Percentiles rank a stretch among this genome's conserved stretches.
These are phyloP conservation scores for Podarcis siculus DNA, from an alignment of 2,797 vertebrate species.

Conservation along the genomic window DNA sequence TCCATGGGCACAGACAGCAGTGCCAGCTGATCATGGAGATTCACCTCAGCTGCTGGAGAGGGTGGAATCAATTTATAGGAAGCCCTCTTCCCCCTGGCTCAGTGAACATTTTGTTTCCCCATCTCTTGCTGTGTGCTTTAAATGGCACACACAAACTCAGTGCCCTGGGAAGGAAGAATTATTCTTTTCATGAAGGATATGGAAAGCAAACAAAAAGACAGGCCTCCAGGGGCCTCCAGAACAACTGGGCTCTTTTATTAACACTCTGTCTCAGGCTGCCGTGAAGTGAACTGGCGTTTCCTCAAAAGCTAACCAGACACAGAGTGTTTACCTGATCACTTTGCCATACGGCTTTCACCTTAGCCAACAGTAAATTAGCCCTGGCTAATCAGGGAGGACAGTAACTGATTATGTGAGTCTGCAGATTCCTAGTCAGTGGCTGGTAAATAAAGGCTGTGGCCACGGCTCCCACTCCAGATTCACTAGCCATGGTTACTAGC, in stretches of 20 bases:
- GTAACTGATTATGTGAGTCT: neutral
- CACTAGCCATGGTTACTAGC: too few species aligned
- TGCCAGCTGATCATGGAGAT: neutral
- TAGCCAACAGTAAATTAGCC: neutral
- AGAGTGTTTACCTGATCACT: neutral
- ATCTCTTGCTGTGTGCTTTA: neutral
- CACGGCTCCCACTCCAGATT: neutral
- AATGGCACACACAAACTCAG: neutral
- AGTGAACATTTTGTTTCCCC: neutral
- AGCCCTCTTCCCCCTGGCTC: neutral
- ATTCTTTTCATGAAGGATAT: neutral
- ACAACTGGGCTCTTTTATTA: neutral
- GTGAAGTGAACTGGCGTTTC: too few species aligned
- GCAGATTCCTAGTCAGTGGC: neutral
- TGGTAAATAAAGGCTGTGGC: too few species aligned
- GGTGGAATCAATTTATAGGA: neutral
- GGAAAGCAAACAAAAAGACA: neutral
- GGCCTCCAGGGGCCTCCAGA: neutral
- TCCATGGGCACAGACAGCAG: neutral
- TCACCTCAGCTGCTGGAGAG: neutral
- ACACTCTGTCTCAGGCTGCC: neutral
- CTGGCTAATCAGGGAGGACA: neutral
- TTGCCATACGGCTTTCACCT: neutral
- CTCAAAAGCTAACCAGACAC: neutral
- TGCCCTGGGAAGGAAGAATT: neutral